A percentile compares a stretch with the other conserved stretches of the same genome.
Conservation (phyloP, 2,113 vertebrate species). For the Tursiops truncatus region DNA sequence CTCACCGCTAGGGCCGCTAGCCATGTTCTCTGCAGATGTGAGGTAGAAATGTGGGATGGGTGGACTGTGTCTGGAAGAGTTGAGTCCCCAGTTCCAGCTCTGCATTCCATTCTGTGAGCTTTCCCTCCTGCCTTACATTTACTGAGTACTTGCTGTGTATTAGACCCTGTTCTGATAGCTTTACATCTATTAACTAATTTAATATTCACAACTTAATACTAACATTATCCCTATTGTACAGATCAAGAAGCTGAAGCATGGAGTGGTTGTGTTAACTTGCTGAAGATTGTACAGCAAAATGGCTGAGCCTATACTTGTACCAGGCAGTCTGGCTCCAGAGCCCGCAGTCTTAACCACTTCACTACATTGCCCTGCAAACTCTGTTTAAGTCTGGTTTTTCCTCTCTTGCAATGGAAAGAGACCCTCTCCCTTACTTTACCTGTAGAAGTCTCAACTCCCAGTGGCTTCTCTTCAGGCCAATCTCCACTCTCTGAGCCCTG, state of each 20-base stretch:
- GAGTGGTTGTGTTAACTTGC: not conserved
- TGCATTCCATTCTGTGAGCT: not conserved
- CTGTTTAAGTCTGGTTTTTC: not conserved
- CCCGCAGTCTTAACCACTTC: not conserved
- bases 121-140: not conserved
- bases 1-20: not conserved
- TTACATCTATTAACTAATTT: not conserved
- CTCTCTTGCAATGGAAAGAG: not conserved
- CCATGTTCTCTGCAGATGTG: not conserved
- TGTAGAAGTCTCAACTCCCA: not conserved
- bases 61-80: not conserved
- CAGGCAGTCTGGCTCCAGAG: not conserved
- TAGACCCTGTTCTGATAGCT: not conserved
- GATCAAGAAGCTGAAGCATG: not conserved
- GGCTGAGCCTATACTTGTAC: not conserved
- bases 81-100: not conserved
- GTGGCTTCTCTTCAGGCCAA: conserved; percentile 67
- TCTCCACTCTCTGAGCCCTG: conserved; percentile 75
- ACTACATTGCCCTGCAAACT: not conserved
- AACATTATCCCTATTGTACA: not conserved
- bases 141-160: not conserved
- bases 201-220: not conserved
- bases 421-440: conserved; percentile 45
- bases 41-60: not conserved
- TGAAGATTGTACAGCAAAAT: not conserved